Percentiles rank a stretch among this genome's conserved stretches.
Conservation (phyloP, 2,797 vertebrate genomes). For the Nyctibius grandis region DNA sequence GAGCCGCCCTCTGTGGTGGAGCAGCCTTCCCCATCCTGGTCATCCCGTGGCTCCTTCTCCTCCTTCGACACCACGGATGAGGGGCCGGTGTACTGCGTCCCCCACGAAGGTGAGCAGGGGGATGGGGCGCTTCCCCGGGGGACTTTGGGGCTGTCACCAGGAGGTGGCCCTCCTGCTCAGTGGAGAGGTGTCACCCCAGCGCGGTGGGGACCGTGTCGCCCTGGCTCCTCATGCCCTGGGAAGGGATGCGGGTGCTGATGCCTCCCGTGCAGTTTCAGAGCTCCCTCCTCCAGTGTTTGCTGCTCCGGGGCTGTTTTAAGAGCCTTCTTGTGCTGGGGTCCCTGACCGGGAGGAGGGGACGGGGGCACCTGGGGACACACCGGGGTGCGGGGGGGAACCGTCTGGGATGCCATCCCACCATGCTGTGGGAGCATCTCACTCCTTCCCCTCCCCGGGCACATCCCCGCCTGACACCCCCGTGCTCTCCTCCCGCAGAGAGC, state of each 20-base stretch:
- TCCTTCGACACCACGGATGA: slow-evolving; percentile 96
- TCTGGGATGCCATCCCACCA: background rate
- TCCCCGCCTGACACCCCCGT: background rate
- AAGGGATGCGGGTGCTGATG: background rate
- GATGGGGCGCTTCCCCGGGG: background rate
- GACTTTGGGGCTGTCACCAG: background rate
- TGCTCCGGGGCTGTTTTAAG: background rate
- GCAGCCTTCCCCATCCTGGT: slow-evolving; percentile 94
- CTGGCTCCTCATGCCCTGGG: background rate
- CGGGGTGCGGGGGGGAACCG: rapidly evolving
- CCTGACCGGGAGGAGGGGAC: background rate
- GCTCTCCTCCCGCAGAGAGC: slow-evolving; percentile 74
- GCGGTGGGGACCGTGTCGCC: rapidly evolving
- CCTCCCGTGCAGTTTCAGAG: background rate
- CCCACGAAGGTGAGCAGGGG: slow-evolving; percentile 90
- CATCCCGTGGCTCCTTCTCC: slow-evolving; percentile 94
- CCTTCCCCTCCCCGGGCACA: background rate
- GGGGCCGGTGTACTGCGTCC: slow-evolving; percentile 93
- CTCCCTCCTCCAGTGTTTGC: background rate
- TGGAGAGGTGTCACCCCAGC: background rate
- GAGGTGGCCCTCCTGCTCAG: background rate
- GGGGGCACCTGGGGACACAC: background rate
- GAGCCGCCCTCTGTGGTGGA: slow-evolving; percentile 91
- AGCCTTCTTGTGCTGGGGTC: background rate
- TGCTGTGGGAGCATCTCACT: rapidly evolving